phyloP scores from a whole-genome alignment of 2,888 invertebrate species.

The Physocephala rufipes region DNA sequence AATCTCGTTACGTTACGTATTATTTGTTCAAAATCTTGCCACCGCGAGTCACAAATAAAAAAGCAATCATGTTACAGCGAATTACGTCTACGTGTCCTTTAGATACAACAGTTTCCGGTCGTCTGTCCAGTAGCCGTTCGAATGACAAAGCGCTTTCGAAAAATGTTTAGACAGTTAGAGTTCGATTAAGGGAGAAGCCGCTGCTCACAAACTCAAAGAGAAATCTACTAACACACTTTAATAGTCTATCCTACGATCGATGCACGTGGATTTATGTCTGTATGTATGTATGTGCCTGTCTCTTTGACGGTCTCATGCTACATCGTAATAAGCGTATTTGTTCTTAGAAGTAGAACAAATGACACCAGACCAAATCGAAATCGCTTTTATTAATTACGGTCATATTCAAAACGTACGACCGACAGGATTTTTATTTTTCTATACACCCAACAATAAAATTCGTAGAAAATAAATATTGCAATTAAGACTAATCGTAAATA shows the following conservation, averaged over 20 bases:
- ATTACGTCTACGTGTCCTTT: constrained; percentile 13
- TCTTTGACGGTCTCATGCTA: background rate
- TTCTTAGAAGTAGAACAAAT: background rate
- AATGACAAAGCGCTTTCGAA: constrained; percentile 10
- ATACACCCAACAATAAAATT: no score
- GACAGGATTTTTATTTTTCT: background rate
- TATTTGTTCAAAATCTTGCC: no score
- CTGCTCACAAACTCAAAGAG: background rate
- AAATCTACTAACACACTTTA: background rate
- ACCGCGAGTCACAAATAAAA: constrained; percentile 5
- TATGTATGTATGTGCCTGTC: background rate
- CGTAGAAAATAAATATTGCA: no score
- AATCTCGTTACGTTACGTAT: no score
- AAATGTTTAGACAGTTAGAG: background rate
- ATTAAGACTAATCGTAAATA: no score
- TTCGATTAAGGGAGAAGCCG: background rate
- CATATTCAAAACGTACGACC: background rate
- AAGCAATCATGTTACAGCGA: background rate
- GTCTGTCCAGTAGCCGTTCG: constrained; percentile 9
- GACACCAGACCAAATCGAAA: background rate
- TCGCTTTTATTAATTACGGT: background rate
- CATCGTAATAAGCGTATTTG: background rate
- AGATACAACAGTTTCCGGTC: constrained; percentile 19
- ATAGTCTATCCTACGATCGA: background rate
- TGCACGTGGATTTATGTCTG: no score